Base-by-base conservation (phyloP, 2,113 vertebrate species). In the Fregata magnificens region DNA sequence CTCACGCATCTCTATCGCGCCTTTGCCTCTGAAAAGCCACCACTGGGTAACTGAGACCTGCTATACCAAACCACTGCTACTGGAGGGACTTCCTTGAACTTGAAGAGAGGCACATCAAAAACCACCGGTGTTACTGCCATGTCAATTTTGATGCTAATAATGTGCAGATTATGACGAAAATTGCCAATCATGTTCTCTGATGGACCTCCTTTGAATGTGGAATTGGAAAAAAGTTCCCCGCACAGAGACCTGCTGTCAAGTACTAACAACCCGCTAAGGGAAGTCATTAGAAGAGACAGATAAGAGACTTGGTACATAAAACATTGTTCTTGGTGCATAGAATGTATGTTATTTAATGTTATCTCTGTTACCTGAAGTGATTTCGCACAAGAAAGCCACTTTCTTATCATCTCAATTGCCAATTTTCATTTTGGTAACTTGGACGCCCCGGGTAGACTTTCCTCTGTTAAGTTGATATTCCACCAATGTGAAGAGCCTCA, bases 161-260 rank as follows among this genome's bases (percentile, higher is more conserved):
- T 99, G 99, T 99, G 99, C 99, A 99, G 99, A 99, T 99, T 99
- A 99, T 99, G 99, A 99, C 99, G 99, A 99, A 99, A 99, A 99
- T 99, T 99, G 99, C 99, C 99, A 99, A 99, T 99, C 99, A 99
- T 99, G 99, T 99, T 99, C 99, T 99, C 99, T 99, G 99, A 99
- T 99, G 99, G 99, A 99, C 99, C 99, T 99, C 98, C 99, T 99
- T 99, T 99, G 99, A 99, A 99, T 99, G 99, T 99, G 98, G 97
- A 99, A 99, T 99, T 99, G 99, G 98, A 99, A 98, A 98, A 99
- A 99, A 99, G 98, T 99, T 99, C 98, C 98, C 99, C 98, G 99
- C 99, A 99, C 98, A 98, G 99, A 99, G 99, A 99, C 99, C 99
- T 99, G 99, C 99, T 99, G 99, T 99, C 99, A 99, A 98, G 98